phyloP scores from a whole-genome alignment of 2,113 vertebrate genomes.

The Aegotheles bennettii region DNA sequence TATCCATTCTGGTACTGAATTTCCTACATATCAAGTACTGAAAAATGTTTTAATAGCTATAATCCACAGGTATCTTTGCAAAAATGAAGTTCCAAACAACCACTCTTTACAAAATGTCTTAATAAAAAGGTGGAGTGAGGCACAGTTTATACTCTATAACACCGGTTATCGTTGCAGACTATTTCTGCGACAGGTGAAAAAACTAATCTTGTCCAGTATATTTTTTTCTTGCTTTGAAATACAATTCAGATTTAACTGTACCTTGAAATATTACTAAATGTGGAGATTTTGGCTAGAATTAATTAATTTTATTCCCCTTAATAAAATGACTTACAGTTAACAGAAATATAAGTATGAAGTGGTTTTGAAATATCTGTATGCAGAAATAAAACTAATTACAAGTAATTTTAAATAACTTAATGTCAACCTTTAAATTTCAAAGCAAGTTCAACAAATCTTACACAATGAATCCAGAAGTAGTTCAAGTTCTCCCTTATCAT shows the following conservation, averaged over 20 bases:
- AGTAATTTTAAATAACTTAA: not conserved
- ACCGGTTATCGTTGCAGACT: not conserved
- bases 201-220: not conserved
- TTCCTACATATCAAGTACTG: not conserved
- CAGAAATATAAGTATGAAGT: not conserved
- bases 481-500: not conserved
- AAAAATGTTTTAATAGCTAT: conserved; percentile 31
- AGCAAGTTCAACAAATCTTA: not conserved
- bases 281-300: not conserved
- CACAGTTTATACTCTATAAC: not conserved
- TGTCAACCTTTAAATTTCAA: not conserved
- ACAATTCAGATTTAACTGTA: not conserved
- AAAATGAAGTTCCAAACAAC: conserved; percentile 7
- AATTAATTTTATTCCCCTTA: not conserved
- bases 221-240: conserved; percentile 17
- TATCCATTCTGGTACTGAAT: not conserved
- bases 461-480: not conserved
- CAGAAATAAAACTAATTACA: not conserved
- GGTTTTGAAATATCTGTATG: not conserved
- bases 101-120: not conserved
- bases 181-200: not conserved
- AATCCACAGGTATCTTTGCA: conserved; percentile 60
- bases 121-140: not conserved
- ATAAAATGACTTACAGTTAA: not conserved
- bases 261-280: not conserved